phyloP scores from a whole-genome alignment of 2,888 invertebrate species.

The Therioaphis trifolii region DNA sequence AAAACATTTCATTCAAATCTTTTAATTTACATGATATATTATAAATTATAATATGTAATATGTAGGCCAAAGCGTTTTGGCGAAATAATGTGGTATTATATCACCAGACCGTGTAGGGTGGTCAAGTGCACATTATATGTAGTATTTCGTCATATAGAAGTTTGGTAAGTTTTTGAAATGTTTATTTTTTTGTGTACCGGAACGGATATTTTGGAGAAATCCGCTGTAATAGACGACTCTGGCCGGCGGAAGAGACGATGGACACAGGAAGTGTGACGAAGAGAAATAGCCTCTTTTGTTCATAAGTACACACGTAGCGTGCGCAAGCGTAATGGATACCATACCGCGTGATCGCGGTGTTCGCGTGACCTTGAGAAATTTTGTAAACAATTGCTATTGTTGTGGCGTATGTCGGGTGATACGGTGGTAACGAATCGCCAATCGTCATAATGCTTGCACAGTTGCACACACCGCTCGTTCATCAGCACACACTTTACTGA shows the following conservation, averaged over 20 bases:
- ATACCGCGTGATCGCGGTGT: neutral
- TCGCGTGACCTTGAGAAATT: conserved; percentile 6
- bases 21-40: too few species aligned
- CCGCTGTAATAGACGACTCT: neutral
- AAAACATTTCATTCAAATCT: too few species aligned
- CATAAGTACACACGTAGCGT: neutral
- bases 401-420: neutral
- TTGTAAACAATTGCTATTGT: conserved; percentile 41
- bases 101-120: too few species aligned
- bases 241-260: neutral
- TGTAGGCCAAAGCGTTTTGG: too few species aligned
- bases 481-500: too few species aligned
- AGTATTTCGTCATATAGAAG: too few species aligned
- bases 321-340: neutral
- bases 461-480: neutral
- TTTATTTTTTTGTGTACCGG: neutral
- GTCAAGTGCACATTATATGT: too few species aligned
- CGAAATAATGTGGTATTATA: too few species aligned
- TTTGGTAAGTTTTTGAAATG: too few species aligned
- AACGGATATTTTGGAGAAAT: neutral
- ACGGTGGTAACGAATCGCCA: neutral
- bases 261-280: neutral
- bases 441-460: neutral
- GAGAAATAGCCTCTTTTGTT: neutral
- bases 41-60: too few species aligned